Base-by-base conservation (phyloP, 2,888 invertebrate species). In the Philopedon plagiatum region DNA sequence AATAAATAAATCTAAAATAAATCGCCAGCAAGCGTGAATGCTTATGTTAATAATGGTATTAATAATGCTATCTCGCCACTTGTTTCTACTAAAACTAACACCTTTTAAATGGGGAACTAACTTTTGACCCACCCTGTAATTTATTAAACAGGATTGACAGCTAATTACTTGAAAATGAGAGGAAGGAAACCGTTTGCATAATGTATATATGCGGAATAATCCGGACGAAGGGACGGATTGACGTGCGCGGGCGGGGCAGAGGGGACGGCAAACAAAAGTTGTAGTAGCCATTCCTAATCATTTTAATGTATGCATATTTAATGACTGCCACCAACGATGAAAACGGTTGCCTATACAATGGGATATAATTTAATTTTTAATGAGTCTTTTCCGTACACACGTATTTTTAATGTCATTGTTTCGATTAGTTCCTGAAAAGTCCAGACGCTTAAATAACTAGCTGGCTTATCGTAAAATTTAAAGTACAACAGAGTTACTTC, bases 281-380 rank as follows among this genome's bases (percentile, higher is more conserved):
- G 56, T 37, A 21, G 46, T 32, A 46, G 21, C 54, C 62, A 64
- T 49, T 58, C 58, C 64, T 72, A 72, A 72, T 72, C 67, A 66
- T 72, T 72, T 72, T 72, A 72, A 61, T 63, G 63, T 29, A 64
- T 72, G 61, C 72, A 72, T 72, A 68, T 72, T 72, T 72, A 54
- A 72, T 72, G 58, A 26, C 54, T 37, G 70, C 70, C 70, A 70
- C 70, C 70, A 70, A 70, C 70, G 70, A 64, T 51, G 70, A 69
- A 63, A 63, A 57, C 70, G 44, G 57, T 57, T 58, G 34, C 64
- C 41, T 44, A 44, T 56, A 69, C 69, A 69, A 69, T 69, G 46
- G 69, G 18, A 56, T 69, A 62, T 69, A 69, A 69, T 69, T 69
- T 69, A 15, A 56, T 54, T 62, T 56, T 62, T 69, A 62, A 69